Evolutionary conservation across 2,888 invertebrate genomes (phyloP).

Genomic region (Drosophila parthenogenetica): DNA sequence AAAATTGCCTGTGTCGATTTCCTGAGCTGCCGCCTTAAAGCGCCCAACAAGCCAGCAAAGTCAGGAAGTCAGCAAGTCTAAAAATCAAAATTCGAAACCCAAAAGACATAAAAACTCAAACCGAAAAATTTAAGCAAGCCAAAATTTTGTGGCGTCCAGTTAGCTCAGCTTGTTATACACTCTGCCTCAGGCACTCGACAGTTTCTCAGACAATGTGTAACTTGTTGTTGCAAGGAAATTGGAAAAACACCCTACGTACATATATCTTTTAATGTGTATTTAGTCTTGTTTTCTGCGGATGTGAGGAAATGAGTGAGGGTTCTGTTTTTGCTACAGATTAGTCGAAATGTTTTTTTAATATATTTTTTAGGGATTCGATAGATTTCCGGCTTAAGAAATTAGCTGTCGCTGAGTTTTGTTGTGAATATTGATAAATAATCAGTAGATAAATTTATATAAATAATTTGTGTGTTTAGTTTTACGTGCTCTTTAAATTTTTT

Average conservation of each 20-base stretch:
- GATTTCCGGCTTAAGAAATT: not conserved
- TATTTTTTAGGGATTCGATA: not conserved
- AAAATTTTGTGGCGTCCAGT: slow-evolving; percentile 43
- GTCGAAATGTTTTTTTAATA: not conserved
- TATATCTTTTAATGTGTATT: not conserved
- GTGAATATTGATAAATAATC: too few species aligned
- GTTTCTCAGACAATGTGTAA: not conserved
- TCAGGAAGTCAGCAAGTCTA: slow-evolving; percentile 27
- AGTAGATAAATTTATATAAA: too few species aligned
- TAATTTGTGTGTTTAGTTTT: too few species aligned
- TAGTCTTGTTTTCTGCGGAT: not conserved
- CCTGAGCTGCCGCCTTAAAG: slow-evolving; percentile 45
- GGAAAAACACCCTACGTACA: not conserved
- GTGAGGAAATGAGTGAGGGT: not conserved
- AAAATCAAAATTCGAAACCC: slow-evolving; percentile 50
- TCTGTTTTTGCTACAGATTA: not conserved
- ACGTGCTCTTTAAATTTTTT: too few species aligned
- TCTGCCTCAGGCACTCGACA: not conserved
- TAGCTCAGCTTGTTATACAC: slow-evolving; percentile 29
- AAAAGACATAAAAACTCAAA: slow-evolving; percentile 24
- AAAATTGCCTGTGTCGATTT: slow-evolving; percentile 73
- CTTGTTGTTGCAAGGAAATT: not conserved
- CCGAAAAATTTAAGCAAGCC: slow-evolving; percentile 1
- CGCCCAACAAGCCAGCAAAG: slow-evolving; percentile 35
- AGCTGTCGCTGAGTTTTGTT: too few species aligned